These are phyloP conservation scores for Actinia tenebrosa DNA, from an alignment of 64 coral and sea anemone genomes.

Conservation along the genomic window DNA sequence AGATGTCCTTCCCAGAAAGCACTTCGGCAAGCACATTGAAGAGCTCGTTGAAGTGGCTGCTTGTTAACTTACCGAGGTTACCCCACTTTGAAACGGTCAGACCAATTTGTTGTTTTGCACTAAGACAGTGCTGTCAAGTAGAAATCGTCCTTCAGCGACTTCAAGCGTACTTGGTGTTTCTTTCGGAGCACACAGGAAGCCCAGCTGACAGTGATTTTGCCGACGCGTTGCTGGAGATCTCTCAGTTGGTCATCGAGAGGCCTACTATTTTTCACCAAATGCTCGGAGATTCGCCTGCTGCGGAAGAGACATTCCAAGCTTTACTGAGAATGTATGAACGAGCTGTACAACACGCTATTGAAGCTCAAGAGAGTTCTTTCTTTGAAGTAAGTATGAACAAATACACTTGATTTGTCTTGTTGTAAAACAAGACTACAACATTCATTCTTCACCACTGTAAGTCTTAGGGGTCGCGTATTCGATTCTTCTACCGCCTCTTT, in stretches of 20 bases:
- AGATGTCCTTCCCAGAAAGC: constrained; percentile 66
- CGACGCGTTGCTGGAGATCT: constrained; percentile 65
- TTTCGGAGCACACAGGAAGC: constrained; percentile 60
- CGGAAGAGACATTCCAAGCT: constrained; percentile 74
- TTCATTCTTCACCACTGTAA: too few species aligned
- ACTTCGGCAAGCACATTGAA: constrained; percentile 24
- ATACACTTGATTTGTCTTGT: too few species aligned
- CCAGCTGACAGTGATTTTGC: constrained; percentile 64
- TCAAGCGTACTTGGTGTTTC: constrained; percentile 86
- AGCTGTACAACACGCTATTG: constrained; percentile 62
- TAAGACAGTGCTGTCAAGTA: constrained; percentile 82
- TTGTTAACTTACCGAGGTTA: constrained; percentile 49
- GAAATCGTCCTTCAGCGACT: constrained; percentile 74
- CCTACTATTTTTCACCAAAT: constrained; percentile 81
- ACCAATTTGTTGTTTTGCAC: constrained; percentile 61
- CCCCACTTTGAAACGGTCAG: constrained; percentile 79
- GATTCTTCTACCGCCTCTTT: too few species aligned
- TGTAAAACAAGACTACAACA: too few species aligned
- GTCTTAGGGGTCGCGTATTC: too few species aligned
- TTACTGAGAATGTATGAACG: constrained; percentile 57
- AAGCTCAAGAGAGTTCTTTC: constrained; percentile 58
- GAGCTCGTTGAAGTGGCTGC: constrained; percentile 66
- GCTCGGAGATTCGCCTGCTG: constrained; percentile 41
- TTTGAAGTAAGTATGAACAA: constrained; percentile 50
- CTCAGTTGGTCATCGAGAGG: constrained; percentile 82